A percentile compares a stretch with the other conserved stretches of the same genome.
These are phyloP conservation scores for Shargacucullia verbasci DNA, from an alignment of 2,888 invertebrate species.

Conservation along the genomic window DNA sequence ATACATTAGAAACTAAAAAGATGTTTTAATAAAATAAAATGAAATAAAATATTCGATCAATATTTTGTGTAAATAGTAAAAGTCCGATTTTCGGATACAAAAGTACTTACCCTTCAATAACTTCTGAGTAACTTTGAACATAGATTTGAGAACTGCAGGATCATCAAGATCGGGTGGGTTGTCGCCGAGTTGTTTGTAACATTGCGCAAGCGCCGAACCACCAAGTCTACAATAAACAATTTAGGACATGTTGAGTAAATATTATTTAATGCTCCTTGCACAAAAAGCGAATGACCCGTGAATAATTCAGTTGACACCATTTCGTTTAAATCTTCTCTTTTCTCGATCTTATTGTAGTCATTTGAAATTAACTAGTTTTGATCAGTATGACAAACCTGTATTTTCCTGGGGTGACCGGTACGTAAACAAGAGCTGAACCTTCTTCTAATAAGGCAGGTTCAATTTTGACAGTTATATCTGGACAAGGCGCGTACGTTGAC, in stretches of 20 bases:
- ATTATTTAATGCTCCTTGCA: too few relatives aligned
- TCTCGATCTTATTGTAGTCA: too few relatives aligned
- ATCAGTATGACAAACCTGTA: slow-evolving; percentile 76
- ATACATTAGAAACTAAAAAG: too few relatives aligned
- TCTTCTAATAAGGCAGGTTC: slow-evolving; percentile 96
- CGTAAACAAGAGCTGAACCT: slow-evolving; percentile 92
- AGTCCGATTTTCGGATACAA: too few relatives aligned
- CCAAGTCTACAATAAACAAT: slow-evolving; percentile 90
- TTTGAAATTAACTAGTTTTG: too few relatives aligned
- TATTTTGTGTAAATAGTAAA: background rate
- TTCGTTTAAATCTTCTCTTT: too few relatives aligned
- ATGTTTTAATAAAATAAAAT: background rate
- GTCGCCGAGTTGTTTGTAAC: slow-evolving; percentile 95
- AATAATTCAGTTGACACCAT: too few relatives aligned
- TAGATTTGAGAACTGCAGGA: slow-evolving; percentile 90
- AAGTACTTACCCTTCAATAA: slow-evolving; percentile 91
- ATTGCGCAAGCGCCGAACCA: slow-evolving; percentile 97
- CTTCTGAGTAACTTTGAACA: slow-evolving; percentile 95
- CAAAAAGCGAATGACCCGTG: too few relatives aligned
- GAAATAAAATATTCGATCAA: background rate
- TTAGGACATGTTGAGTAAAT: background rate
- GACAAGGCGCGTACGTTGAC: slow-evolving; percentile 98
- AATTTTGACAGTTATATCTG: slow-evolving; percentile 94
- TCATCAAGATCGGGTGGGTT: slow-evolving; percentile 94
- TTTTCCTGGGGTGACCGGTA: slow-evolving; percentile 93